phyloP scores from a whole-genome alignment of 2,113 vertebrate species.

The Cephalopterus ornatus region DNA sequence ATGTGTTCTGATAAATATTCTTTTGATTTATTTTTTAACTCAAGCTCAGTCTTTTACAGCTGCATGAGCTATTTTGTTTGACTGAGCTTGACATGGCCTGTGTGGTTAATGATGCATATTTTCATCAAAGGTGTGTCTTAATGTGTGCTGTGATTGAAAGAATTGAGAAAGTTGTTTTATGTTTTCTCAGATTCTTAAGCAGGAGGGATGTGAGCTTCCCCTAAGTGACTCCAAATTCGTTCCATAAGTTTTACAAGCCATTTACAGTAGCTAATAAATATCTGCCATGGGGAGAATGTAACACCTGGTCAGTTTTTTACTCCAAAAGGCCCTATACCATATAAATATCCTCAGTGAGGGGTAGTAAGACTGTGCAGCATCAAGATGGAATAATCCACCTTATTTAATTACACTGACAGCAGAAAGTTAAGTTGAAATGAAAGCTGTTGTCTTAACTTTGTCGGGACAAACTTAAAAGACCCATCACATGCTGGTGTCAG shows the following conservation, averaged over 20 bases:
- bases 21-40: conserved; percentile 29
- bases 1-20: neutral
- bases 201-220: neutral
- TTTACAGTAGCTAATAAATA: neutral
- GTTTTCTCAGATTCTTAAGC: neutral
- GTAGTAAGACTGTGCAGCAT: neutral
- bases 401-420: neutral
- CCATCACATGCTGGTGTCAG: neutral
- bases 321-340: neutral
- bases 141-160: neutral
- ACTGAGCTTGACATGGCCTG: neutral
- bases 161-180: neutral
- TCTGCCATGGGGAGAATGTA: neutral
- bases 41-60: neutral
- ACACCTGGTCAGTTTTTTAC: neutral
- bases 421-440: neutral
- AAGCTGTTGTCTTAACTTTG: neutral
- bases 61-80: neutral
- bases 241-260: neutral
- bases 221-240: neutral
- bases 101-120: neutral
- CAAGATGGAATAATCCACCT: neutral
- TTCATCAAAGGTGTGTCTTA: neutral
- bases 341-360: neutral
- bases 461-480: neutral